Base-by-base conservation (phyloP, 2,113 vertebrate genomes). In the Nipponia nippon region DNA sequence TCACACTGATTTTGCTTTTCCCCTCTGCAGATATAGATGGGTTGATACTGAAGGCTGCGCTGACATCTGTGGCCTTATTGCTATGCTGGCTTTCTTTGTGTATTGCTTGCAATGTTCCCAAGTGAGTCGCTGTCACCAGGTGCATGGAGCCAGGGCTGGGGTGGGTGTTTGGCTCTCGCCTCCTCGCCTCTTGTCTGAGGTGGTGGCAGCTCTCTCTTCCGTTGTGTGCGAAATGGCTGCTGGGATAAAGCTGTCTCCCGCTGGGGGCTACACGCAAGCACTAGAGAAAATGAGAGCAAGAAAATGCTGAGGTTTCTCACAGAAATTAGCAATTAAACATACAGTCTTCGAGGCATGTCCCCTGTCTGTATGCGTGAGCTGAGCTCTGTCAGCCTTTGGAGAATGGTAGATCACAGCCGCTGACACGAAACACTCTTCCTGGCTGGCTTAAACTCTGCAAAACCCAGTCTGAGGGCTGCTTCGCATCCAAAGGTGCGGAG, bases 191-290 rank as follows among this genome's bases (percentile, higher is more conserved):
- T 62, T 14, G 0, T 34, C 75, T 26, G 62, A 19, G 40, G 32
- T 0, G 0, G 49, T 18, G 44, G 61, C 65, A 59, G 52, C 59
- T 84, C 40, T 66, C 26, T 53, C 42, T 70, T 58, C 38, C 9
- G 1, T 52, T 30, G 12, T 16, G 73, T 92, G 78, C 79, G 40
- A 83, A 87, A 79, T 10, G 42, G 49, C 53, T 83, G 53, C 85
- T 70, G 87, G 62, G 75, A 73, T 58, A 63, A 90, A 87, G 56
- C 65, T 3, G 0, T 49, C 16, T 91, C 62, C 75, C 70, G 30
- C 50, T 1, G 1, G 30, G 17, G n/a, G 21, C 44, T 62, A 55
- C 32, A 20, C 0, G 6, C 12, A 38, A 47, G 19, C 1, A 0
- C 38, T n/a, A 47, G 62, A 83, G 49, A 90, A 89, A 96, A 89